Evolutionary conservation across 1,140 invertebrate genomes (phyloP), one percentile per base, ranked within the genome.

Genomic region (Reticulitermes speratus): DNA sequence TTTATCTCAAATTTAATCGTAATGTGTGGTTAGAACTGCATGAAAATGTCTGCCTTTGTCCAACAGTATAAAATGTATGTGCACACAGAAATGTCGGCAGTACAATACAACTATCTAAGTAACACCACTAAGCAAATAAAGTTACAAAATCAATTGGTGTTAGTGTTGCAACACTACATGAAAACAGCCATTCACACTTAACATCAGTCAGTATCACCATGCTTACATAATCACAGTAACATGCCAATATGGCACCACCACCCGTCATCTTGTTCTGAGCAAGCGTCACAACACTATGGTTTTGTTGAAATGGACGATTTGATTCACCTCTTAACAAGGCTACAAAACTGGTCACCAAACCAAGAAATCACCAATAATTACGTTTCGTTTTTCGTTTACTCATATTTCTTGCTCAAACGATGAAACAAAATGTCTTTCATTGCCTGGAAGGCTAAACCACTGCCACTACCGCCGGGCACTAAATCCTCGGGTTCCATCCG

Each of bases 401-500:
- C n/a, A 75, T 30, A 30, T 9, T 30, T 30, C 65, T 75, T 75
- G 65, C 65, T n/a, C 65, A 75, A 75, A n/a, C 59, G 19, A 65
- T 75, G 16, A 75, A 1, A 75, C n/a, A 75, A 0, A 25, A 75
- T 8, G 65, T 75, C 65, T 30, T 30, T 75, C n/a, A 14, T 75
- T 84, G 83, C 83, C 52, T 25, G 59, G 44, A n/a, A 45, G 52
- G 83, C 83, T 52, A 55, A 16, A 84, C 83, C 45, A 52, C 86
- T 88, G 87, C 86, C 87, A 91, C 93, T 94, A 94, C 91, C 93
- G 93, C 86, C 92, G 91, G 88, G 92, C 89, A 88, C 91, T 93
- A 88, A 94, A 94, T 55, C 93, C 93, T 83, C 90, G 91, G 30
- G 93, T 93, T 87, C 93, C 93, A 88, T 94, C 93, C 52, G 93